These are phyloP conservation scores for Sympetrum striolatum DNA, from an alignment of 2,888 invertebrate species.

Conservation along the genomic window DNA sequence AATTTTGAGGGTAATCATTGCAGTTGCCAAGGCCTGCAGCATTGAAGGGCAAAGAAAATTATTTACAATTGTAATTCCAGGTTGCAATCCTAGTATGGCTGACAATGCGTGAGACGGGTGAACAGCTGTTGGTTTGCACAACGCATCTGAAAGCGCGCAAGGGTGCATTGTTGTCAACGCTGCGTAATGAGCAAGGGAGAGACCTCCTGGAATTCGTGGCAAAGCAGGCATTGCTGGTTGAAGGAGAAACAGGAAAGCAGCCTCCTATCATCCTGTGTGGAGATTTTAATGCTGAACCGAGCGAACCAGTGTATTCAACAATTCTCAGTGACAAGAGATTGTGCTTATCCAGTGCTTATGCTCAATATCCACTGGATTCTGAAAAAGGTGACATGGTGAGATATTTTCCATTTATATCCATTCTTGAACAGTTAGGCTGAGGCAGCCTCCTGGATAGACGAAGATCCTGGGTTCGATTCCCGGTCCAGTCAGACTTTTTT, in stretches of 20 bases:
- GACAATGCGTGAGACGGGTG: conserved; percentile 63
- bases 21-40: no score
- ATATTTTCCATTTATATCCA: no score
- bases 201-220: conserved; percentile 68
- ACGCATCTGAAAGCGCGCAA: conserved; percentile 78
- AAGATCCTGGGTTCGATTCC: no score
- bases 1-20: no score
- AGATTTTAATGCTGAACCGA: conserved; percentile 79
- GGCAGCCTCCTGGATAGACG: no score
- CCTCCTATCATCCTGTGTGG: conserved; percentile 73
- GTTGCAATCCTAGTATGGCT: conserved; percentile 69
- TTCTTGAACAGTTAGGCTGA: no score
- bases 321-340: conserved; percentile 61
- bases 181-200: conserved; percentile 75
- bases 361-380: conserved; percentile 54
- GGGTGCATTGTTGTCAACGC: conserved; percentile 70
- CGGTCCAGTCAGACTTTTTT: no score
- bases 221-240: conserved; percentile 55
- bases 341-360: conserved; percentile 64
- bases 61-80: conserved; percentile 54
- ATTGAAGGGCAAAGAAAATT: neutral
- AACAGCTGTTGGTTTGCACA: conserved; percentile 71
- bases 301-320: conserved; percentile 72
- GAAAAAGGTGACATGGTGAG: neutral
- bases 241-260: conserved; percentile 53